Evolutionary conservation across 2,113 vertebrate genomes (phyloP).

Genomic region (Marmota monax): DNA sequence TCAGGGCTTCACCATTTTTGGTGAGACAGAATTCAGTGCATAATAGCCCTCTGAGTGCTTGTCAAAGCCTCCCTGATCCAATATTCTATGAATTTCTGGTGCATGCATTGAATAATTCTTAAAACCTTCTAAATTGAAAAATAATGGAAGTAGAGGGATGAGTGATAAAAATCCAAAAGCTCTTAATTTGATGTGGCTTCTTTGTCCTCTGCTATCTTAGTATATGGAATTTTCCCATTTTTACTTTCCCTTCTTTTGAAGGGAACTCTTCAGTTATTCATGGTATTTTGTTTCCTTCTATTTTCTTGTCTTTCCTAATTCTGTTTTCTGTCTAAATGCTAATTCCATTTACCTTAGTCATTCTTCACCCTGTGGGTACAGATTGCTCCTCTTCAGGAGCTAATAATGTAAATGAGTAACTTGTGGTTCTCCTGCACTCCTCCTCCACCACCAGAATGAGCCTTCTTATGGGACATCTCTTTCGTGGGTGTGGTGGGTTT

Average conservation of each 20-base stretch:
- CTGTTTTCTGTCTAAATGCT: background rate
- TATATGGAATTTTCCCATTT: background rate
- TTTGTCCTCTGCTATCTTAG: background rate
- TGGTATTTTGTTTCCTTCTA: background rate
- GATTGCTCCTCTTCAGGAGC: background rate
- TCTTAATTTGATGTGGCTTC: background rate
- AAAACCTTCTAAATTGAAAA: background rate
- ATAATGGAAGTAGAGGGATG: background rate
- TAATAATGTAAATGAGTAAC: background rate
- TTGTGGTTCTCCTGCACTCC: background rate
- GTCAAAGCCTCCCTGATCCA: background rate
- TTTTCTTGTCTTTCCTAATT: no score
- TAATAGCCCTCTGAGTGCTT: background rate
- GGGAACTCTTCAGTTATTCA: background rate
- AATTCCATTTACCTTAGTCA: no score
- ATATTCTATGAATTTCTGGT: background rate
- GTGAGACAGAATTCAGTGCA: background rate
- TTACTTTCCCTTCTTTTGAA: background rate
- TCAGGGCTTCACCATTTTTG: background rate
- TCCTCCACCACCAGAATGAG: rapidly evolving
- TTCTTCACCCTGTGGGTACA: background rate
- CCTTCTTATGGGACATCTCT: background rate
- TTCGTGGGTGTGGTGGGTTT: rapidly evolving
- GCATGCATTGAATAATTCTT: no score
- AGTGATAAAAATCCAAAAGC: background rate